Base-by-base conservation (phyloP, 2,113 vertebrate genomes). In the Apeltes quadracus region DNA sequence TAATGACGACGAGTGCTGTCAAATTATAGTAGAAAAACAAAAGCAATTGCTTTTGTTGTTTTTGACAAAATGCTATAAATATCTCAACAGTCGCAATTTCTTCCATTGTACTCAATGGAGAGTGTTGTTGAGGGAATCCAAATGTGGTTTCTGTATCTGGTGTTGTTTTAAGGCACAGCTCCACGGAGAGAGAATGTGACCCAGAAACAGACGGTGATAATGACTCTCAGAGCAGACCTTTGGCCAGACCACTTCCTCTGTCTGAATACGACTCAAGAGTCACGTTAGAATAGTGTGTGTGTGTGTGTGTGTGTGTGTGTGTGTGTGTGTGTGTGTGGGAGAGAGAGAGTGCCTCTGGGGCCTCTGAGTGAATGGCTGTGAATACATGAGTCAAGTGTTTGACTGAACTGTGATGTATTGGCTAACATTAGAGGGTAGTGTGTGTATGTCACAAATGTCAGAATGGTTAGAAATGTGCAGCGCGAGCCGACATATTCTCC, bases 231-330 rank as follows among this genome's bases (percentile, higher is more conserved):
- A 53, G 44, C 73, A 59, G 70, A 84, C 82, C 85, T 84, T 84
- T 80, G 81, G 76, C 81, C 77, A 81, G 86, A 85, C 79, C 23
- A 71, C 80, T 86, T 91, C 85, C 88, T 85, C 69, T 54, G 77
- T 90, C 78, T 84, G 79, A 67, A 86, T 50, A 76, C 81, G 88
- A 89, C 76, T 87, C 82, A 85, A 76, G 74, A 78, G 80, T 79
- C 78, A 44, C 63, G 66, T 84, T 79, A 82, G 81, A 84, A 66
- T 27, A 78, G 56, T 20, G 61, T 58, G 3, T 6, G 32, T 34
- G 32, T 34, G 32, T 34, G 1, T 57, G 46, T 72, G 62, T 71
- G 70, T 43, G 56, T 55, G 41, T 9, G 71, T 22, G 56, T 51
- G 56, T n/a, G n/a, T 6, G 48, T 7, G 46, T 1, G 69, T 36